Evolutionary conservation across 1,140 invertebrate species (phyloP).

Genomic region (Ditylenchus dipsaci): DNA sequence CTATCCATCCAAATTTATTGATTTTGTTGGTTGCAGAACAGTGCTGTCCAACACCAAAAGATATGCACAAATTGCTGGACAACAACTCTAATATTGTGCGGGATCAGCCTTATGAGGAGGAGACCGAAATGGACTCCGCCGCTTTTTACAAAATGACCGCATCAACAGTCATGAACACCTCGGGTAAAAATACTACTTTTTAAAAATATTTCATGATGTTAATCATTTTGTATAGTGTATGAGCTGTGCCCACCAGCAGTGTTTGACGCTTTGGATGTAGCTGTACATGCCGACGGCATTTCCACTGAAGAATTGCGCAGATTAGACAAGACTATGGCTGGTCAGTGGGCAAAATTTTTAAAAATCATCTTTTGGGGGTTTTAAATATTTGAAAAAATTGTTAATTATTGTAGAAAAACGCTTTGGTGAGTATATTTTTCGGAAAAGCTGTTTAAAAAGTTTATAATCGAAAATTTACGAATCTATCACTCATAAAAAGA

Average conservation of each 20-base stretch:
- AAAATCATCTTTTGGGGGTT: not conserved
- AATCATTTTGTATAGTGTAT: constrained; percentile 31
- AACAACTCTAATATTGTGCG: not conserved
- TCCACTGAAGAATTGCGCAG: not conserved
- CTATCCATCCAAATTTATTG: not conserved
- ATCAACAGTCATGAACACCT: not conserved
- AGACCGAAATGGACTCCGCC: not conserved
- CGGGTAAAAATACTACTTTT: not conserved
- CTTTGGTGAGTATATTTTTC: no score
- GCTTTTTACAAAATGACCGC: not conserved
- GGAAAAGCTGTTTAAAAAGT: no score
- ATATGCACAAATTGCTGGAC: not conserved
- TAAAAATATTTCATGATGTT: no score
- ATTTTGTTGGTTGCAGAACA: no score
- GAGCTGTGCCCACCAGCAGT: constrained; percentile 21
- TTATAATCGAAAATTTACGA: no score
- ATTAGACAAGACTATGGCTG: not conserved
- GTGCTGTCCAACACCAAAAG: no score
- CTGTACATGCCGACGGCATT: not conserved
- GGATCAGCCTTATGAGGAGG: not conserved
- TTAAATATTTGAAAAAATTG: no score
- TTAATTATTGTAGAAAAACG: no score
- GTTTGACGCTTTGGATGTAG: constrained; percentile 8
- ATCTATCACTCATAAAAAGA: no score
- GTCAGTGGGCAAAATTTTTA: not conserved